Evolutionary conservation across 2,888 invertebrate genomes (phyloP), one percentile per base, ranked within the genome.

Genomic region (Drosophila suboccidentalis): DNA sequence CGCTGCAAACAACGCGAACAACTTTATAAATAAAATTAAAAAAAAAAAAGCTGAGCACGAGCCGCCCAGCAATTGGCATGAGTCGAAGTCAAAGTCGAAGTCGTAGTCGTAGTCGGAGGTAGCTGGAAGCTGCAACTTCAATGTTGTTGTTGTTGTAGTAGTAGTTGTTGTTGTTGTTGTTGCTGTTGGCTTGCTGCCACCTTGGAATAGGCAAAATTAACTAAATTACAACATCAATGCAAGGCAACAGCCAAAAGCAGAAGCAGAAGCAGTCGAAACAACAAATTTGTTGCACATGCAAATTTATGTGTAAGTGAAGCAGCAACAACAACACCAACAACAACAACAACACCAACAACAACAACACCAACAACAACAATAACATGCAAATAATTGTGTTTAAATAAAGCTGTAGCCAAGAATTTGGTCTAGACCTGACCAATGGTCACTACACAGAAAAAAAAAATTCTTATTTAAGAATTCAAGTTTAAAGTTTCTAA

Each of bases 211-310:
- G 89, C 89, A 86, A 86, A 89, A 87, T 86, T 89, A 86, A 89
- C 89, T 85, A 86, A 89, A 87, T 87, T 88, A 87, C 90, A 77
- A 89, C 87, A 85, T 78, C 82, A 84, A 69, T 68, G 71, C 61
- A 73, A 68, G 64, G 78, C 71, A 66, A 22, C 70, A 34, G 55
- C 44, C 34, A 22, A 36, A 44, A 26, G 55, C 54, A 32, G 41
- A 32, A 41, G 58, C 58, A 60, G 46, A 51, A 55, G 29, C 71
- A 66, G 51, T 55, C 53, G 36, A 66, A 54, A 51, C 73, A 71
- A 47, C 70, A 71, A 90, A 90, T 91, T 86, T 90, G 88, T 89
- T 87, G 90, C 88, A 82, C 91, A 91, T 90, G 90, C 89, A 90
- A 90, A 91, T 91, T 90, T 90, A 90, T 87, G 90, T 87, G 90